Evolutionary conservation across 2,888 invertebrate species (phyloP).

Genomic region (Drosophila kanekoi): DNA sequence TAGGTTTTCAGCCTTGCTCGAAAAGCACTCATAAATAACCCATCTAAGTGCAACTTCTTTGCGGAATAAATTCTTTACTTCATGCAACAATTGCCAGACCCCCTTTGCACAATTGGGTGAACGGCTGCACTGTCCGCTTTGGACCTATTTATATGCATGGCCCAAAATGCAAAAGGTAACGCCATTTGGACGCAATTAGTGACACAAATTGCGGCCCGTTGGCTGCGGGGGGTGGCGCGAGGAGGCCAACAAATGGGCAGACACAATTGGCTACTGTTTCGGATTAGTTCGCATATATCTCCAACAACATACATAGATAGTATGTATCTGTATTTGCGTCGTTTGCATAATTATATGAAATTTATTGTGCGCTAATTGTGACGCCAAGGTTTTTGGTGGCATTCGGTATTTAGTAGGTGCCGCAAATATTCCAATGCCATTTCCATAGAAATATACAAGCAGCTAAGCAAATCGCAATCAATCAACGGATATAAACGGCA

Average conservation of each 20-base stretch:
- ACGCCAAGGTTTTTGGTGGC: constrained; percentile 41
- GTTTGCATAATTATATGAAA: constrained; percentile 63
- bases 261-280: constrained; percentile 35
- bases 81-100: neutral
- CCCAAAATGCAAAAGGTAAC: constrained; percentile 74
- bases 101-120: constrained; percentile 10
- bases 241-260: constrained; percentile 1
- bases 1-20: too few species aligned
- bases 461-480: constrained; percentile 69
- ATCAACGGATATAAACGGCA: constrained; percentile 58
- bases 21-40: too few species aligned
- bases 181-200: constrained; percentile 84
- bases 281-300: constrained; percentile 40
- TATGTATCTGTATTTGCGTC: constrained; percentile 28
- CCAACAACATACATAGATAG: constrained; percentile 16
- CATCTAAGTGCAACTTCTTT: too few species aligned
- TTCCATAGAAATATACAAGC: neutral
- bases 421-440: constrained; percentile 16
- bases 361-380: constrained; percentile 77
- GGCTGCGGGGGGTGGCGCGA: constrained; percentile 3
- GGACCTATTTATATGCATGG: constrained; percentile 69
- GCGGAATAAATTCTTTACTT: neutral
- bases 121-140: constrained; percentile 36
- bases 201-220: constrained; percentile 79
- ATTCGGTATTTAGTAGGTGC: constrained; percentile 56